Conservation (phyloP, 2,888 invertebrate genomes). For the Protophormia terraenovae region DNA sequence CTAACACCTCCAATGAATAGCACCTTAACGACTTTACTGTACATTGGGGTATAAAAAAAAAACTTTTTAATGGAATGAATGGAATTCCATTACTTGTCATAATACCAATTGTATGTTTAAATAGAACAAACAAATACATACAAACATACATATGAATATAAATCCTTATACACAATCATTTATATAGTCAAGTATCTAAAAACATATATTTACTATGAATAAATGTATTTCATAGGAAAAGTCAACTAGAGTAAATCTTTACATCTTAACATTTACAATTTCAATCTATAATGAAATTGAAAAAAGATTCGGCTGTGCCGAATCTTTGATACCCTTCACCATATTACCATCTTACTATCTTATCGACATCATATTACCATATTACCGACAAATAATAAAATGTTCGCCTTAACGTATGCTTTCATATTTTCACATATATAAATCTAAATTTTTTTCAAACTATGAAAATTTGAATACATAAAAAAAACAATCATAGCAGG, state of each 20-base stretch:
- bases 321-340: no score
- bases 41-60: neutral
- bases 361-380: no score
- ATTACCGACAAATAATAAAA: no score
- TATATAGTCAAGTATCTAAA: neutral
- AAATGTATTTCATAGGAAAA: neutral
- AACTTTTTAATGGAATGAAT: neutral
- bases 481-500: no score
- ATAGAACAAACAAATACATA: conserved; percentile 41
- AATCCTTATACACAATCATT: neutral
- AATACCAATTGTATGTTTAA: conserved; percentile 54
- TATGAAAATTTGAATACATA: no score
- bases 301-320: neutral
- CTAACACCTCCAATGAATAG: no score
- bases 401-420: no score
- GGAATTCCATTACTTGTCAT: conserved; percentile 58
- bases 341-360: no score
- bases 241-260: conserved; percentile 33
- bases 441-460: no score
- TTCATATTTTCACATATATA: no score
- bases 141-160: neutral
- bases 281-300: neutral
- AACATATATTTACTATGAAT: no score
- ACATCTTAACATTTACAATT: conserved; percentile 24
- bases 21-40: no score